Base-by-base conservation (phyloP, 2,888 invertebrate genomes). In the Patella depressa region DNA sequence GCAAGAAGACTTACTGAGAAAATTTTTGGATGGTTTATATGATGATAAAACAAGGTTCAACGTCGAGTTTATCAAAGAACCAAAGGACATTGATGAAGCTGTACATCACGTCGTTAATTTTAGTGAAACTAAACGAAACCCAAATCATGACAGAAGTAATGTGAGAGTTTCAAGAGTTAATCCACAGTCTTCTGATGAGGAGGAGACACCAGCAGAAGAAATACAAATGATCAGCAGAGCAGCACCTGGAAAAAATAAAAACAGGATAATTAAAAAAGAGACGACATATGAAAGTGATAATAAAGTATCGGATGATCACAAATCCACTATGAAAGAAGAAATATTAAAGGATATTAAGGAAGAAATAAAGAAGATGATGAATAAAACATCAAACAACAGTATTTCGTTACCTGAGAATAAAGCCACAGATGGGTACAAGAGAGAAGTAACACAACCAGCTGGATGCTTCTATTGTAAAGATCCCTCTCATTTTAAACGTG, bases 1-100 rank as follows among this genome's bases (percentile, higher is more conserved):
- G 19, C 71, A 77, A 34, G 83, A 78, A 71, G 81, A 83, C 45
- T 19, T 81, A 45, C 72, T 83, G 9, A 69, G 75, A 76, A 70
- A 70, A 34, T 79, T 83, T 54, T 29, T 83, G 5, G 75, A 76
- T 54, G 81, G 81, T 3, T 70, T 81, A 3, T 29, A 29, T 17
- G 81, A 81, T 29, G 70, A 80, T 2, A 77, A 80, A 19, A 77
- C 70, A 12, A 73, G 77, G 53, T 80, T 80, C 72, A 74, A 78
- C 65, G 71, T 78, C 5, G 34, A 34, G 7, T 34, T 34, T 34
- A 34, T 34, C 0, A 34, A 34, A 34, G 34, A 34, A 34, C 80
- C 80, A 3, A 53, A 29, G 4, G 65, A 76, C 72, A 76, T 74
- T 45, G 77, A 78, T 77, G 78, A 80, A 19, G 76, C 77, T 24